Evolutionary conservation across 2,888 invertebrate genomes (phyloP), one percentile per base, ranked within the genome.

Genomic region (Nasonovia ribisnigri): DNA sequence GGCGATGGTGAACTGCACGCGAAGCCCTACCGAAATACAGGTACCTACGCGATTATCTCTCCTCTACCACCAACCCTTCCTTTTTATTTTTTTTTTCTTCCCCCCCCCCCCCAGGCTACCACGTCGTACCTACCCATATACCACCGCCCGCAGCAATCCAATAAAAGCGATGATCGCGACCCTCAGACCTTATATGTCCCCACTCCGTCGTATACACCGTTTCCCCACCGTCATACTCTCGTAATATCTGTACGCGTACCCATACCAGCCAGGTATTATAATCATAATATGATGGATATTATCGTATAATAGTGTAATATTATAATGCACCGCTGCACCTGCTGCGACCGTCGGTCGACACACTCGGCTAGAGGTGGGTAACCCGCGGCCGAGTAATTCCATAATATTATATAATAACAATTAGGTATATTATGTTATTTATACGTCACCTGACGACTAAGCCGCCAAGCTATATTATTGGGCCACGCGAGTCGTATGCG

Each of bases 1-100:
- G 48, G 13, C 16, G 60, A 8, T 13, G 20, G 36, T 48, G 77
- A 90, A 90, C 90, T 67, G 67, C 90, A 90, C 90, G 90, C 90
- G 90, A 90, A 90, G 90, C 90, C 90, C 67, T 90, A 77, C 48
- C 90, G 36, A 77, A 36, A 42, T 89, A 43, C 36, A 36, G 36
- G 29, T 54, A 36, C 51, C 88, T 24, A 10, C 6, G 43, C 60
- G 89, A 89, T 89, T 89, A 89, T 89, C 89, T 89, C 48, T 29
- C 36, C 51, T 54, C 43, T 46, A 60, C 89, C 43, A 54, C 43
- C 43, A 26, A 29, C 57, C 77, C 36, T 77, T 20, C 20, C 36
- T 36, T 36, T 36, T 77, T 11, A 42, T n/a, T 57, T 57, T 77
- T 11, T 54, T n/a, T 57, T 57, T 57, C 57, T 57, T 43, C 88